Base-by-base conservation (phyloP, 2,113 vertebrate species). In the Silurus meridionalis region DNA sequence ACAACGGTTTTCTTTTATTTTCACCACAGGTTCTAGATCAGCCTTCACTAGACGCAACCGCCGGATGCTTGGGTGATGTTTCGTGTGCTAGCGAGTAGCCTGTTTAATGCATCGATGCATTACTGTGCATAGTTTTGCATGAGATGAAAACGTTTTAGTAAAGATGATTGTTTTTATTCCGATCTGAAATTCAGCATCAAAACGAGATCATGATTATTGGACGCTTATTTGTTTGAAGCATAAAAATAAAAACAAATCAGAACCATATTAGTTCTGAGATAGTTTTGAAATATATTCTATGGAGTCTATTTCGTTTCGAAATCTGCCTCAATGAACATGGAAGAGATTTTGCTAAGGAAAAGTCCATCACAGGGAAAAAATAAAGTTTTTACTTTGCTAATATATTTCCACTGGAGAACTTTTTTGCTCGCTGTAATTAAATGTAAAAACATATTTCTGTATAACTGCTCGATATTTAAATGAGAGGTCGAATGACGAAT, bases 71-170 rank as follows among this genome's bases (percentile, higher is more conserved):
- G 90, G 90, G 89, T 91, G n/a, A 90, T 90, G 89, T 94, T 90
- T 91, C 90, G 90, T 92, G 87, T 90, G 87, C 91, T 91, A 91
- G 92, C 87, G 89, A 88, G 91, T 94, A 93, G 92, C 91, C 93
- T 92, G 92, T 93, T 90, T 21, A 90, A 92, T 90, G 89, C 90
- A 90, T 91, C 72, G 87, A 92, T 91, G 91, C 90, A 92, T 93
- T 92, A 89, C 89, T 91, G 90, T 94, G 91, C 90, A 90, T 92
- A 91, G 90, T 89, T 93, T 89, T 94, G 95, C 94, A 95, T 95
- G 94, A 93, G 80, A 91, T 90, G 89, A 88, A 86, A 86, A 82
- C 48, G 85, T 92, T 94, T 93, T 92, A 93, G 87, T 89, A 84
- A 79, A 92, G 83, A 91, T 64, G 87, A 89, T 80, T 86, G 87